Percentiles rank a stretch among this genome's conserved stretches.
phyloP scores from a whole-genome alignment of 2,888 invertebrate species.

The Lasiommata megera region DNA sequence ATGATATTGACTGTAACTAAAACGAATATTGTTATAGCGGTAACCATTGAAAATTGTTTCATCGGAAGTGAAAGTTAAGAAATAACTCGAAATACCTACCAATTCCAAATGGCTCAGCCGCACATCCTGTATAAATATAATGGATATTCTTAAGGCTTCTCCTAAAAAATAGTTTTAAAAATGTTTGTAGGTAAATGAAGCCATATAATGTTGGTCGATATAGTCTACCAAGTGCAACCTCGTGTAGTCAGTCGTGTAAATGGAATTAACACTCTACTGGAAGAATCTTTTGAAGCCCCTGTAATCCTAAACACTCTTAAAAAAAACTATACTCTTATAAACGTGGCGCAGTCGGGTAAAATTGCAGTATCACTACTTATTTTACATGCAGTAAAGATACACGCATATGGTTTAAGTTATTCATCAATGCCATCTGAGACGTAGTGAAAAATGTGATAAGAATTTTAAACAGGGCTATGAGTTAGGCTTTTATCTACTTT shows the following conservation, averaged over 20 bases:
- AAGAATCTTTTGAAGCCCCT: too few relatives aligned
- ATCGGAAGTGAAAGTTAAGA: slow-evolving; percentile 24
- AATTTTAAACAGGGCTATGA: background rate
- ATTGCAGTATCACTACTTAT: background rate
- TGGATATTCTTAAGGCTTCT: background rate
- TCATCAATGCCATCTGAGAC: background rate
- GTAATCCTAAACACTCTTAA: too few relatives aligned
- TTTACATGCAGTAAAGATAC: background rate
- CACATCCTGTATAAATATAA: background rate
- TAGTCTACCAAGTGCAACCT: too few relatives aligned
- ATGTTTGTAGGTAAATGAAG: too few relatives aligned
- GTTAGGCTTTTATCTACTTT: background rate
- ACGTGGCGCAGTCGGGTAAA: too few relatives aligned
- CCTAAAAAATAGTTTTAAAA: too few relatives aligned
- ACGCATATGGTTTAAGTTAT: background rate
- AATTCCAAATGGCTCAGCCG: background rate
- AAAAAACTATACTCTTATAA: too few relatives aligned
- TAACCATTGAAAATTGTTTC: slow-evolving; percentile 27
- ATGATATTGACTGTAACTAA: slow-evolving; percentile 15
- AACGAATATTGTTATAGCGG: slow-evolving; percentile 14
- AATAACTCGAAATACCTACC: slow-evolving; percentile 6
- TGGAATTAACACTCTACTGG: too few relatives aligned
- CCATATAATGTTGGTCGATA: too few relatives aligned
- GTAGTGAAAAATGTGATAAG: background rate
- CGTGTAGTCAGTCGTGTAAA: too few relatives aligned